Percentiles rank a stretch among this genome's conserved stretches.
These are phyloP conservation scores for Alexandromys fortis DNA, from an alignment of 2,113 vertebrate species.

Conservation along the genomic window DNA sequence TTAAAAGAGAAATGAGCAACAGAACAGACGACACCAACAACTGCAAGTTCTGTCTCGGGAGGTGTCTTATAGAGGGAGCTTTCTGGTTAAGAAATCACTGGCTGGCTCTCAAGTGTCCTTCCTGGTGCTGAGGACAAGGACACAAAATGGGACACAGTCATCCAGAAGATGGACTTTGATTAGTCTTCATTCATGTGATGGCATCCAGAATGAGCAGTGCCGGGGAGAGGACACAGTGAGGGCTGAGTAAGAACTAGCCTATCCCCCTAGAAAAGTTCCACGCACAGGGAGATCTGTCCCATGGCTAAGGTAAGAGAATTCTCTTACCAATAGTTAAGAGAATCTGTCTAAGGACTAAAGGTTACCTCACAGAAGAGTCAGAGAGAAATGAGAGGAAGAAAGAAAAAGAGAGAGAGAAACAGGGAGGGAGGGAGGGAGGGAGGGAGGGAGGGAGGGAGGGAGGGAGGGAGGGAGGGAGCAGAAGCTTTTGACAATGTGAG, in stretches of 20 bases:
- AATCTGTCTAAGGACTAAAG: neutral
- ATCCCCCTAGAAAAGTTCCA: neutral
- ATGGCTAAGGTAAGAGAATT: no score
- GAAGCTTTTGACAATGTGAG: neutral
- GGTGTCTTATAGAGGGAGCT: neutral
- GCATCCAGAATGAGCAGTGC: neutral
- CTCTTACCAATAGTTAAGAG: neutral
- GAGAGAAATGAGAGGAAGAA: neutral
- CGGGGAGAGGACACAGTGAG: neutral
- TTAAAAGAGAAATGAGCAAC: conserved; percentile 4
- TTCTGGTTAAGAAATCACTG: neutral
- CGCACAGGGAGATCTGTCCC: neutral
- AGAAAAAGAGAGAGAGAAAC: no score
- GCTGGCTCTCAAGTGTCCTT: neutral
- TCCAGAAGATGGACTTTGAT: neutral
- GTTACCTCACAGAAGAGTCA: neutral
- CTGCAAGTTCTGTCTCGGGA: neutral
- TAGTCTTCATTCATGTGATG: neutral
- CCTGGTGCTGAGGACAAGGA: neutral
- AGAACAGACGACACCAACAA: neutral
- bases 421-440: neutral
- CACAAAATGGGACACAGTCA: neutral
- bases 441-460: neutral
- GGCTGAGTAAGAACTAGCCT: neutral
- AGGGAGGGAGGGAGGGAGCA: neutral